Percentiles rank a stretch among this genome's conserved stretches.
Conservation (phyloP, 2,888 invertebrate genomes). For the Scaptomyza tumidula region DNA sequence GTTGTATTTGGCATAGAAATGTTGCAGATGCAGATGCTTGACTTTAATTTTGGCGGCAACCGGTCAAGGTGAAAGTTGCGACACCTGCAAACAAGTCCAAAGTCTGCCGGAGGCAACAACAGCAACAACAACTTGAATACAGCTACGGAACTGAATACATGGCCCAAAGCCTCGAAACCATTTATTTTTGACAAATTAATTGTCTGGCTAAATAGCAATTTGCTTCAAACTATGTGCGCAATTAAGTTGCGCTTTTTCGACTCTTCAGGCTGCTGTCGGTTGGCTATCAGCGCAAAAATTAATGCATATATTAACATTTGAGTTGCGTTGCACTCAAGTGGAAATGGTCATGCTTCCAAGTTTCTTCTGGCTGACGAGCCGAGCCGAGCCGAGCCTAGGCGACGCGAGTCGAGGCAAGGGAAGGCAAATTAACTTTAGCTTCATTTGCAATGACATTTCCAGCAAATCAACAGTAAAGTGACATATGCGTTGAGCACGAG, state of each 20-base stretch:
- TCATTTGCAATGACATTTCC: conserved; percentile 63
- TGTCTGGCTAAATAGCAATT: conserved; percentile 72
- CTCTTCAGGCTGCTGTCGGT: conserved; percentile 23
- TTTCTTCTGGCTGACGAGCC: conserved; percentile 10
- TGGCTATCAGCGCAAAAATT: conserved; percentile 53
- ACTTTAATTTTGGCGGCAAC: conserved; percentile 57
- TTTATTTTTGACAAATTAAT: conserved; percentile 76
- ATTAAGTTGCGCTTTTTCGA: conserved; percentile 59
- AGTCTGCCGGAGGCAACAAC: conserved; percentile 30
- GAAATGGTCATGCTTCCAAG: conserved; percentile 33
- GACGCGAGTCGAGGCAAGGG: conserved; percentile 39
- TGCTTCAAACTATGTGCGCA: conserved; percentile 42
- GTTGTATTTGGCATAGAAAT: conserved; percentile 42
- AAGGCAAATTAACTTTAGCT: conserved; percentile 63
- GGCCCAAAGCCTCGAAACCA: conserved; percentile 32
- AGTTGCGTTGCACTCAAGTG: conserved; percentile 54
- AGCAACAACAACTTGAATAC: neutral
- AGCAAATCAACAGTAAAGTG: conserved; percentile 47
- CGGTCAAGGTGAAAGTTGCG: conserved; percentile 83
- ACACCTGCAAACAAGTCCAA: conserved; percentile 62
- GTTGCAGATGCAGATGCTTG: conserved; percentile 46
- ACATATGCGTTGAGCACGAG: conserved; percentile 25
- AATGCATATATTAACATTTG: conserved; percentile 65
- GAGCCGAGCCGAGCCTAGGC: conserved; percentile 18
- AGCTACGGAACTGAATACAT: conserved; percentile 31